These are phyloP conservation scores for Dryobotodes eremita DNA, from an alignment of 2,888 invertebrate species.

Conservation along the genomic window DNA sequence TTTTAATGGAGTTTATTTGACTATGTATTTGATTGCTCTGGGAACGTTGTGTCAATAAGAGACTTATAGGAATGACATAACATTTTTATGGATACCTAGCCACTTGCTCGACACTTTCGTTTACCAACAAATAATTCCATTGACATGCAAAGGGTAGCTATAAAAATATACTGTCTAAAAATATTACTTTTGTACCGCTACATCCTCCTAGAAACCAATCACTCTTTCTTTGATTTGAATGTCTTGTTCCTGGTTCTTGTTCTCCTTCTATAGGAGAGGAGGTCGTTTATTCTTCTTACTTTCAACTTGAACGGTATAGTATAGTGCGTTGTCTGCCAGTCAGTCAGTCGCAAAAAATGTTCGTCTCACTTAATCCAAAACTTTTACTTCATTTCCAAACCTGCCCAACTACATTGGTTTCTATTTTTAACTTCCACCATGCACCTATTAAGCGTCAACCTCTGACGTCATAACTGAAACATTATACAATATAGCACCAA, in stretches of 20 bases:
- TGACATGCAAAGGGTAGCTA: no score
- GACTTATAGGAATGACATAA: background rate
- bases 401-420: background rate
- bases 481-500: conserved; percentile 75
- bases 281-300: no score
- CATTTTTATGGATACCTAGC: background rate
- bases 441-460: conserved; percentile 5
- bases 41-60: background rate
- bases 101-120: background rate
- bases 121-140: background rate
- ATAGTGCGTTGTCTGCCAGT: background rate
- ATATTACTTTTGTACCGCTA: no score
- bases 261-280: no score
- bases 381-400: conserved; percentile 23
- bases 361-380: background rate
- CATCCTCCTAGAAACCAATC: no score
- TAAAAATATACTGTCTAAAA: no score
- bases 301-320: no score
- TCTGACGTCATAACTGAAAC: conserved; percentile 65
- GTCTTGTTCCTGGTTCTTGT: no score
- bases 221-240: no score
- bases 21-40: background rate
- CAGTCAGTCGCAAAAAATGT: background rate
- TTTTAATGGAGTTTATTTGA: conserved; percentile 10
- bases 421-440: background rate